Evolutionary conservation across 2,888 invertebrate genomes (phyloP), one percentile per base, ranked within the genome.

Genomic region (Acanthoscelides obtectus): DNA sequence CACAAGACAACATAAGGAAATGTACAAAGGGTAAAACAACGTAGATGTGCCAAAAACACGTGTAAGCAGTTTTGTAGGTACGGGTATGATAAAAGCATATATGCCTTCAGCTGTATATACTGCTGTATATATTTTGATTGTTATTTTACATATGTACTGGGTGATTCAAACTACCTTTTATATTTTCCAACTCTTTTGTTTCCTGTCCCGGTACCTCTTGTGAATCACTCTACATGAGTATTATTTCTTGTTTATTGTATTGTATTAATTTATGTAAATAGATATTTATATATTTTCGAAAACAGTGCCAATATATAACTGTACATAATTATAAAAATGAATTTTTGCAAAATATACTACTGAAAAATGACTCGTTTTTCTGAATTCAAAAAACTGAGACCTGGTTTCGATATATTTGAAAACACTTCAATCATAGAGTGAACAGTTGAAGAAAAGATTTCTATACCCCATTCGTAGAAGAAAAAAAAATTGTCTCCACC

Each of bases 221-320:
- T 45, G 45, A 45, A 45, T 45, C 45, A 45, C 22, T 66, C 66
- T 66, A 20, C 20, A 21, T 76, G 76, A 83, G 83, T 84, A 83
- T 83, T 83, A 82, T 81, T 82, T 82, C 81, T 82, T 80, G 83
- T 83, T 83, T 83, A 76, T 77, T 75, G 74, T 77, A 71, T 76
- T 76, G 75, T 75, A 75, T 76, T 76, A 68, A 77, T 77, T 75
- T 77, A 72, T 76, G 75, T 77, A 82, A 77, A 81, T 81, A 80
- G 83, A 83, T 75, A 75, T 75, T 73, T 73, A 75, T 75, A 84
- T 84, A 84, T 84, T 84, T 80, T 83, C 83, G 81, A 83, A 82
- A 66, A 81, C 84, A 84, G 85, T 85, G 85, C 85, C 85, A 85
- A 84, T 84, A 83, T 83, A 20, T 21, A 66, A 21, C 21, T 66